These are phyloP conservation scores for Elaphurus davidianus DNA, from an alignment of 2,113 vertebrate genomes.

Conservation along the genomic window DNA sequence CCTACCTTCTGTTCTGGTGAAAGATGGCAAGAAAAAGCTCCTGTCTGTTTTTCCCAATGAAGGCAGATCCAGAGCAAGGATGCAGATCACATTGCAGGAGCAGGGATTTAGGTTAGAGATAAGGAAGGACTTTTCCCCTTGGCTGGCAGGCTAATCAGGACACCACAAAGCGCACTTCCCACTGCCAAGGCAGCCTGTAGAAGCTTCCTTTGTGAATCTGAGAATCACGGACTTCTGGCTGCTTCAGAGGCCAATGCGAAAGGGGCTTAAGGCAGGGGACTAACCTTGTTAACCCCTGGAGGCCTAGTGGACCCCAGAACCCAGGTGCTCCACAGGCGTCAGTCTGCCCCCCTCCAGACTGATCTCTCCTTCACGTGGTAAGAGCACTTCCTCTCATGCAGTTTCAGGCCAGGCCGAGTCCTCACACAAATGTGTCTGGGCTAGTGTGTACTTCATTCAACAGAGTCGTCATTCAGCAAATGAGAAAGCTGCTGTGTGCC, in stretches of 20 bases:
- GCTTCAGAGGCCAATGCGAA: neutral
- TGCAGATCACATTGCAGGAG: slow-evolving; percentile 30
- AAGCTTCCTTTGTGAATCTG: slow-evolving; percentile 3
- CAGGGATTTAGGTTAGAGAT: slow-evolving; percentile 63
- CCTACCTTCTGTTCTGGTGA: neutral
- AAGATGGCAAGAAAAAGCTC: slow-evolving; percentile 23
- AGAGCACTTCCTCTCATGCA: neutral
- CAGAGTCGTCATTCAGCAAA: neutral
- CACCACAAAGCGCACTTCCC: neutral
- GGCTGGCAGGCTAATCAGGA: neutral
- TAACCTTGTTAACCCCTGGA: neutral
- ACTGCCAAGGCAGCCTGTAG: neutral
- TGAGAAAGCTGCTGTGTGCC: neutral
- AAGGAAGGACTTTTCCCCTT: slow-evolving; percentile 20
- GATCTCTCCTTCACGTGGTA: neutral
- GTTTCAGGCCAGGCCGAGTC: neutral
- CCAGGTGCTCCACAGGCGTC: neutral
- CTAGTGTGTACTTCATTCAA: neutral
- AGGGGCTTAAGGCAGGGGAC: neutral
- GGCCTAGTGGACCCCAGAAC: neutral
- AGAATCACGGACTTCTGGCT: slow-evolving; percentile 11
- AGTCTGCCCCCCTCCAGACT: neutral
- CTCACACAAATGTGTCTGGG: neutral
- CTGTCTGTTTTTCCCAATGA: slow-evolving; percentile 27
- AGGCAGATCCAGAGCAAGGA: slow-evolving; percentile 52